Conservation (phyloP, 2,113 vertebrate genomes). For the Leptobrachium ailaonicum region DNA sequence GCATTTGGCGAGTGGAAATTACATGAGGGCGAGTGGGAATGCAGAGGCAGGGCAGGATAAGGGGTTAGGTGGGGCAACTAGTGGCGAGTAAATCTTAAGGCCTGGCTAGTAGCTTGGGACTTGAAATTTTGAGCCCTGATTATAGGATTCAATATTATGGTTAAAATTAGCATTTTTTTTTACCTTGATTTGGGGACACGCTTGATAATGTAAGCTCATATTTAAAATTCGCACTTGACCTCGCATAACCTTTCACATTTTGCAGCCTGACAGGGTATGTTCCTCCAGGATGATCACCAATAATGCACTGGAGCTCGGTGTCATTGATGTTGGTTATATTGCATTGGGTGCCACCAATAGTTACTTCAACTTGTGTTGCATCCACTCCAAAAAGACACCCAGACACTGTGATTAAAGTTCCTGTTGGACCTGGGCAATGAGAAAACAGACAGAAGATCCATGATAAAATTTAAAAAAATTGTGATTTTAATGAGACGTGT, state of each 20-base stretch:
- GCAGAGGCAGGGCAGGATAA: too few species aligned
- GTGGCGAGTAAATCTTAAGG: too few species aligned
- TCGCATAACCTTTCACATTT: slow-evolving; percentile 71
- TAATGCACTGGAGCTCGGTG: slow-evolving; percentile 60
- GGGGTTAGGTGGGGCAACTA: too few species aligned
- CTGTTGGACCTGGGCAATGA: slow-evolving; percentile 66
- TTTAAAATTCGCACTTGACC: slow-evolving; percentile 61
- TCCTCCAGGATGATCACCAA: slow-evolving; percentile 73
- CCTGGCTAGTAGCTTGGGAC: too few species aligned
- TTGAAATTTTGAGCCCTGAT: too few species aligned
- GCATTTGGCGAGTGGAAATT: too few species aligned
- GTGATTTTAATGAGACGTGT: too few species aligned
- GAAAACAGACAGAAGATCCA: neutral
- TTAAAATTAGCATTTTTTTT: neutral
- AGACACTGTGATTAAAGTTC: slow-evolving; percentile 67
- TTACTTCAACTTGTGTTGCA: slow-evolving; percentile 57
- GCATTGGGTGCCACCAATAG: slow-evolving; percentile 64
- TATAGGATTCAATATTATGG: too few species aligned
- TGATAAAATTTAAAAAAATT: too few species aligned
- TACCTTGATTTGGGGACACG: slow-evolving; percentile 75
- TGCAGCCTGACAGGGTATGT: slow-evolving; percentile 65
- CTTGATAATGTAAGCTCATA: slow-evolving; percentile 68
- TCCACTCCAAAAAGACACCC: slow-evolving; percentile 72
- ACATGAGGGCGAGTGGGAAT: too few species aligned
- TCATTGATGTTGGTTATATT: slow-evolving; percentile 61